Base-by-base conservation (phyloP, 2,113 vertebrate species). In the Otocyon megalotis region DNA sequence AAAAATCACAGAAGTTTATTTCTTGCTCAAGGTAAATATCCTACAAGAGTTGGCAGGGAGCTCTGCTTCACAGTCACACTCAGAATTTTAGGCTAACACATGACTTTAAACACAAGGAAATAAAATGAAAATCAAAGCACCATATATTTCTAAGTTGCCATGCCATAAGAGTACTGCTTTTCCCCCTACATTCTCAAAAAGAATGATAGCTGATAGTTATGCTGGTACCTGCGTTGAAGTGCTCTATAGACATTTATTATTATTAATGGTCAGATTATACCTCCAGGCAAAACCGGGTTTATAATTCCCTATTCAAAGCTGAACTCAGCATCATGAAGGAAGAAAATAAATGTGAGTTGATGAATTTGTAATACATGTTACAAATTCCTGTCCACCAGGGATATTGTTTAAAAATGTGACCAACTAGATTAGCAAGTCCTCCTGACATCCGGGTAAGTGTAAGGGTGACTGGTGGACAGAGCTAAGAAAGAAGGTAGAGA, bases 21-120 rank as follows among this genome's bases (percentile, higher is more conserved):
- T 84, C 11, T 71, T 91, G 16, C 11, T 54, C 20, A 50, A 26
- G n/a, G 30, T 95, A 96, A 95, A 88, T 71, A 71, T 89, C 16
- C 69, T 71, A 48, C 13, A 71, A 76, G 28, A 67, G 19, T 69
- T 92, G n/a, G 16, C 72, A 82, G 88, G 28, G 35, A 85, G 3
- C 35, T 88, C 56, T 94, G 10, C 19, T 88, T 37, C 35, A 87
- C 0, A 90, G 43, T 56, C 11, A 71, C 22, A 95, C 19, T 88
- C 43, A 91, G 30, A 72, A 76, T 58, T 63, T 58, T 60, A 85
- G 48, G 11, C 53, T 71, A 88, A 85, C 43, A 53, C 10, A 8
- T 53, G 56, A 71, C 43, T 93, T 48, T 69, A 96, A 96, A 90
- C 6, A 26, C 58, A 71, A 81, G 84, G 30, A 96, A 88, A 96